phyloP scores from a whole-genome alignment of 2,888 invertebrate species.

The Oscheius sp. region DNA sequence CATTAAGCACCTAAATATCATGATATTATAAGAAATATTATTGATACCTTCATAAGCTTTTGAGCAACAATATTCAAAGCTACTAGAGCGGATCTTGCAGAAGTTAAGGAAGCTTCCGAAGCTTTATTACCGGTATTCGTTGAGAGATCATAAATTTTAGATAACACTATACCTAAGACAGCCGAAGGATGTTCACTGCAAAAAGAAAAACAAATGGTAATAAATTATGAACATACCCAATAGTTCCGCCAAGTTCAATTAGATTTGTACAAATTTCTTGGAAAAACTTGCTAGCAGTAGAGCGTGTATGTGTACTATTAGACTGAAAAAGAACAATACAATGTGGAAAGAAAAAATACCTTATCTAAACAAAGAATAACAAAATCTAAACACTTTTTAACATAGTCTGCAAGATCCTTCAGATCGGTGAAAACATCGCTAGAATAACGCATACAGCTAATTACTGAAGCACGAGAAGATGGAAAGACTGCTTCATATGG shows the following conservation, averaged over 20 bases:
- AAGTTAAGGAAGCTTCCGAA: constrained; percentile 36
- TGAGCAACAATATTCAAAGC: constrained; percentile 66
- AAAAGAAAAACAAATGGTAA: not conserved
- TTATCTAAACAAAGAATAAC: constrained; percentile 61
- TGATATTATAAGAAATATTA: not conserved
- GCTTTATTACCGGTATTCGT: not conserved
- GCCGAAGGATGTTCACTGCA: constrained; percentile 33
- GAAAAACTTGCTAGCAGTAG: constrained; percentile 57
- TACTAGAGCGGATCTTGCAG: constrained; percentile 55
- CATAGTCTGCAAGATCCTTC: constrained; percentile 44
- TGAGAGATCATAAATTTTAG: constrained; percentile 50
- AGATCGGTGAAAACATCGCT: constrained; percentile 34
- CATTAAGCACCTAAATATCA: constrained; percentile 41
- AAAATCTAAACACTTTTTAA: constrained; percentile 43
- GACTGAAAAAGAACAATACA: constrained; percentile 22
- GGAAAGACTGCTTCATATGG: constrained; percentile 35
- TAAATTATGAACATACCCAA: constrained; percentile 31
- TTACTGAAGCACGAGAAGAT: constrained; percentile 46
- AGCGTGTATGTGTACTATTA: constrained; percentile 53
- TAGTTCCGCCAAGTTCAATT: constrained; percentile 47
- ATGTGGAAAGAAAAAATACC: no score
- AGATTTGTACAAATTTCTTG: constrained; percentile 56
- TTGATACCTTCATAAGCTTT: constrained; percentile 53
- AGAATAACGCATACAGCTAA: constrained; percentile 41
- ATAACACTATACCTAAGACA: constrained; percentile 41